Evolutionary conservation across 2,888 invertebrate species (phyloP).

Genomic region (Lasius fuliginosus): DNA sequence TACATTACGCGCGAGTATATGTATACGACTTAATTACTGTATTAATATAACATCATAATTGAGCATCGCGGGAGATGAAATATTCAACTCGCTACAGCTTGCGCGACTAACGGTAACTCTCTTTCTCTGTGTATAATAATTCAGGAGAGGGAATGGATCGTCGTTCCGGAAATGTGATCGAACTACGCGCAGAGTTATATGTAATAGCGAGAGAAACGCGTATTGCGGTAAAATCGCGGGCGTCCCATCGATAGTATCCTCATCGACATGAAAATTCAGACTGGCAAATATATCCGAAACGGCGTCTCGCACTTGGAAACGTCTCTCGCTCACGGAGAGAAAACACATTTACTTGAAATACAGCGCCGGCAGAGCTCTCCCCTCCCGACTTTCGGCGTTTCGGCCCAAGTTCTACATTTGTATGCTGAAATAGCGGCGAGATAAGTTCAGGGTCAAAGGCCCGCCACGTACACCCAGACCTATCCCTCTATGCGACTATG

Average conservation of each 20-base stretch:
- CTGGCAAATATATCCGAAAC: conserved; percentile 16
- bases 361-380: background rate
- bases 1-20: background rate
- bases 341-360: conserved; percentile 1
- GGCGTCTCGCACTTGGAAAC: conserved; percentile 14
- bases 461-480: conserved; percentile 60
- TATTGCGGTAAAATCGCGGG: background rate
- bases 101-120: background rate
- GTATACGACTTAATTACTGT: conserved; percentile 62
- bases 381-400: background rate
- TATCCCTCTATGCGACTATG: conserved; percentile 67
- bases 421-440: conserved; percentile 67
- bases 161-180: conserved; percentile 34
- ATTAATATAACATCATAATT: conserved; percentile 61
- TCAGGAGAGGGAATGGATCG: background rate
- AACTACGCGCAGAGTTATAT: background rate
- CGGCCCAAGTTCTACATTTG: conserved; percentile 39
- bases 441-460: conserved; percentile 73
- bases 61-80: conserved; percentile 49
- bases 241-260: background rate
- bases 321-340: background rate
- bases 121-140: conserved; percentile 31
- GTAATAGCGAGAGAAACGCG: background rate
- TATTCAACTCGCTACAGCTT: conserved; percentile 33
- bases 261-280: conserved; percentile 18